A percentile compares a stretch with the other conserved stretches of the same genome.
Conservation (phyloP, 2,797 vertebrate genomes). For the Parotocinclus haroldoi region DNA sequence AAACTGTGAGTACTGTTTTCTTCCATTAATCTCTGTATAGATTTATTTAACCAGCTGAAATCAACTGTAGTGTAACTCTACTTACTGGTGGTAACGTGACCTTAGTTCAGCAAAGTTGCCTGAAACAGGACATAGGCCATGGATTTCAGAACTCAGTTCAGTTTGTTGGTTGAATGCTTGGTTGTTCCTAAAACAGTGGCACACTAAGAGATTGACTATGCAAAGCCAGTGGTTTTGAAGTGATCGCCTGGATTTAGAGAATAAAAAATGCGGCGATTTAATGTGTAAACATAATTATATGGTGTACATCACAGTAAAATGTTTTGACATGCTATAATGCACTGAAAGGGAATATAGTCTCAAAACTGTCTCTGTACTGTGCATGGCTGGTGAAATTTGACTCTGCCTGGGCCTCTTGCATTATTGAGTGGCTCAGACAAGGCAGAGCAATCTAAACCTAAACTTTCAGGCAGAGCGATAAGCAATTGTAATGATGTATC, state of each 20-base stretch:
- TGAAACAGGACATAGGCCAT: neutral
- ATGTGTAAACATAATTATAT: no score
- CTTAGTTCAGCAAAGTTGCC: neutral
- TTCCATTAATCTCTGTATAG: no score
- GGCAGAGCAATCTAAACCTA: constrained; percentile 46
- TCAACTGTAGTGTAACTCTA: neutral
- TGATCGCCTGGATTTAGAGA: no score
- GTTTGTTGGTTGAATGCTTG: no score
- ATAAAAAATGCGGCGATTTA: no score
- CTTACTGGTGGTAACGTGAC: constrained; percentile 6
- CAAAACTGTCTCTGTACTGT: constrained; percentile 2
- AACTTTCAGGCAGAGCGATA: constrained; percentile 60
- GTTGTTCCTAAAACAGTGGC: no score
- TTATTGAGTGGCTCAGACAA: constrained; percentile 46
- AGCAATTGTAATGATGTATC: constrained; percentile 63
- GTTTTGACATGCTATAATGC: constrained; percentile 30
- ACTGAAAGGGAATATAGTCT: constrained; percentile 11
- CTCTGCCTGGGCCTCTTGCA: constrained; percentile 41
- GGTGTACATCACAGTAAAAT: neutral
- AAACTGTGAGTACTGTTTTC: no score
- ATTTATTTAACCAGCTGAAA: no score
- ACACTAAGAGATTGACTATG: no score
- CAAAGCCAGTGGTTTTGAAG: no score
- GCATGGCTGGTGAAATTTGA: constrained; percentile 54
- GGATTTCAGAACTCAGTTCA: no score